phyloP scores from a whole-genome alignment of 2,113 vertebrate genomes.

The Carassius auratus region DNA sequence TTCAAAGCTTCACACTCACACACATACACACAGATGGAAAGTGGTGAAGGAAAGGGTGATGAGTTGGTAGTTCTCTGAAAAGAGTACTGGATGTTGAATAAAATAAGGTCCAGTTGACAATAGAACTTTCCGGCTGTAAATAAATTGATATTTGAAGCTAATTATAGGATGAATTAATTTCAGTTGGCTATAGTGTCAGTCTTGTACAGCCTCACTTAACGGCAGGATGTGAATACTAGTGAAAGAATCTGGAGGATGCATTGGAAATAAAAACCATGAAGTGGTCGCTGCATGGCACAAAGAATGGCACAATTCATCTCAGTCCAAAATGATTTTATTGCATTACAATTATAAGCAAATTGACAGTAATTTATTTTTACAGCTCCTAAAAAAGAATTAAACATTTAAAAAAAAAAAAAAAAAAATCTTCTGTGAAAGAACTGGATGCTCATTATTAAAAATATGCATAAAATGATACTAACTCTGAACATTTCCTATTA shows the following conservation, averaged over 20 bases:
- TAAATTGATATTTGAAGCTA: conserved; percentile 31
- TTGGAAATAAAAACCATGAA: not conserved
- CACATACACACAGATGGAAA: not conserved
- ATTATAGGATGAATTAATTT: conserved; percentile 14
- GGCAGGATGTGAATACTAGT: not conserved
- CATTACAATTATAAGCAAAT: not conserved
- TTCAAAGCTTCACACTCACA: conserved; percentile 10
- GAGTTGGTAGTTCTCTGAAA: conserved; percentile 17
- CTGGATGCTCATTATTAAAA: not conserved
- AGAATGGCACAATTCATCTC: not conserved
- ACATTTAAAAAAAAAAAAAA: too few relatives aligned
- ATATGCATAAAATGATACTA: not conserved
- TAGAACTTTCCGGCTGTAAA: conserved; percentile 14
- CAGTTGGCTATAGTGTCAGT: conserved; percentile 24
- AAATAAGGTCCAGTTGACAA: conserved; percentile 27
- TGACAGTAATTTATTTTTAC: not conserved
- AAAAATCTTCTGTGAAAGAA: not conserved
- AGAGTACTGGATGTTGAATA: not conserved
- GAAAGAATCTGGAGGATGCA: not conserved
- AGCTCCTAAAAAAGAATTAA: not conserved
- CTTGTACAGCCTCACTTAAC: not conserved
- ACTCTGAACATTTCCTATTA: not conserved
- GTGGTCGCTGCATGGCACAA: not conserved
- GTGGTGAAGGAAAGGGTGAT: not conserved
- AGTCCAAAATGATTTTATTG: not conserved